Percentiles rank a stretch among this genome's conserved stretches.
These are phyloP conservation scores for Dryococelus australis DNA, from an alignment of 2,888 invertebrate genomes.

Conservation along the genomic window DNA sequence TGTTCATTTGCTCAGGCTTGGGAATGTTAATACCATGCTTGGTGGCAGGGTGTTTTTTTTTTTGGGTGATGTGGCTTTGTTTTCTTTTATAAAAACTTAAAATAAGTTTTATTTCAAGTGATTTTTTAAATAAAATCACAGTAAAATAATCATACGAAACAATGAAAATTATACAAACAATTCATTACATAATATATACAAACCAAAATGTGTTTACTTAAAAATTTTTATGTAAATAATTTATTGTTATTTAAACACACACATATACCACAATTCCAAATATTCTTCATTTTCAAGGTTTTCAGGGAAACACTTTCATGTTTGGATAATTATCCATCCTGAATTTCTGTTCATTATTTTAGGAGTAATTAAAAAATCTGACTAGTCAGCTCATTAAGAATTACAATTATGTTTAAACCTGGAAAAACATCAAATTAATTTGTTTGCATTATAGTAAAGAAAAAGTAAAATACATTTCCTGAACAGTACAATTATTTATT, in stretches of 20 bases:
- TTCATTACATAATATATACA: too few relatives aligned
- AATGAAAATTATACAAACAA: neutral
- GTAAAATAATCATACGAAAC: neutral
- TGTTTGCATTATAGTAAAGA: too few relatives aligned
- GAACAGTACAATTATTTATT: too few relatives aligned
- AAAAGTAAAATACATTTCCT: too few relatives aligned
- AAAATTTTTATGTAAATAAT: neutral
- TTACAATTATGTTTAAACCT: too few relatives aligned
- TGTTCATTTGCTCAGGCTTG: neutral
- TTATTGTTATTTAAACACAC: neutral
- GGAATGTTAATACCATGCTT: neutral
- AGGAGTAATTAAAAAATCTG: too few relatives aligned
- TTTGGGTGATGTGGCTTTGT: neutral
- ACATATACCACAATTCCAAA: neutral
- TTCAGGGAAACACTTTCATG: neutral
- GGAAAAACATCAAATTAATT: too few relatives aligned
- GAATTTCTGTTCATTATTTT: too few relatives aligned
- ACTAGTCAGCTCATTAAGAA: too few relatives aligned
- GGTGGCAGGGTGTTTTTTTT: neutral
- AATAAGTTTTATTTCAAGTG: neutral
- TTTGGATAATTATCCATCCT: neutral
- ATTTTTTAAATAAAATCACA: neutral
- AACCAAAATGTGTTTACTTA: neutral
- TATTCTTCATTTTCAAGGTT: neutral
- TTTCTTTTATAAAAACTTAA: neutral